Base-by-base conservation (phyloP, 2,888 invertebrate genomes). In the Orchestes rusci region DNA sequence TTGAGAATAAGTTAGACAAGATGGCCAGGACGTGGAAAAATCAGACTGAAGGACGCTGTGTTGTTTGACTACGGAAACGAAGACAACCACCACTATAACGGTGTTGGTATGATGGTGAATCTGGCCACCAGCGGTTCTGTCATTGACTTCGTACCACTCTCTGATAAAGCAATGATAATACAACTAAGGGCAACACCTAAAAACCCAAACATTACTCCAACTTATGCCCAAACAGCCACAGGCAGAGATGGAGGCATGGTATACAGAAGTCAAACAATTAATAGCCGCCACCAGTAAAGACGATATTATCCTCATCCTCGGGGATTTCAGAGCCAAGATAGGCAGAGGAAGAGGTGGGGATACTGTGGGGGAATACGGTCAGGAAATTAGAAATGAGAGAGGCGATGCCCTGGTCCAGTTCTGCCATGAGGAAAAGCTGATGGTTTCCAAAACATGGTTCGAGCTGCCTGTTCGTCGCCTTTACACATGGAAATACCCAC, bases 401-500 rank as follows among this genome's bases (percentile, higher is more conserved):
- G 37, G 46, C 8, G 43, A 53, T 27, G 28, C 28, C 19, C 20
- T 31, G 31, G 31, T 31, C 31, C 31, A 31, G 31, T 31, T 31
- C 31, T 31, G 12, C 12, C 31, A 31, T 10, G 31, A 12, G 12
- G 31, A 31, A 31, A 12, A 31, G 31, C 31, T 31, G 31, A 31
- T 31, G 31, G 31, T 31, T 31, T 31, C 31, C 31, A 7, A 31
- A 10, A 31, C 31, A 31, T 31, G 31, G 31, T 31, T 31, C 5
- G 13, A 31, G 31, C 36, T 48, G 23, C 52, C 43, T 17, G 12
- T 16, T n/a, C 15, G 47, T 7, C 39, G 48, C 16, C 36, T 52
- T 8, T 45, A 47, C 15, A 52, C 44, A 13, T 52, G 51, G 53
- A 43, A 35, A 34, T 38, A 42, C 18, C 42, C 43, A 8, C 29